These are phyloP conservation scores for Amblyornis subalaris DNA, from an alignment of 2,113 vertebrate species.

Conservation along the genomic window DNA sequence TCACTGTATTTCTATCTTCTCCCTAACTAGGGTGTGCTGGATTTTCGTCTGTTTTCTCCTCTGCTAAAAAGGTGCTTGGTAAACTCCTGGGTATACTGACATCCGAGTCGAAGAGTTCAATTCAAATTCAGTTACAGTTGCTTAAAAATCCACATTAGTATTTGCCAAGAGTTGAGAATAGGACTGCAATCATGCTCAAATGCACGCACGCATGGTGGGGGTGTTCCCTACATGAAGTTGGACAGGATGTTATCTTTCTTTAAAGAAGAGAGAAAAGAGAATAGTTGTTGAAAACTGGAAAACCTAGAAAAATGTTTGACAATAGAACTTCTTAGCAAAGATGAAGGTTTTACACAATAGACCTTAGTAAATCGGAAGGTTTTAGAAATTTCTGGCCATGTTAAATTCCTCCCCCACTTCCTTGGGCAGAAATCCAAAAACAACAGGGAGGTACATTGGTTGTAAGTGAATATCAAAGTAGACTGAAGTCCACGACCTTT, in stretches of 20 bases:
- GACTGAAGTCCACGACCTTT: not conserved
- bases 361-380: not conserved
- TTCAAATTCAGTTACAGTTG: not conserved
- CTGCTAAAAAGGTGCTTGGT: not conserved
- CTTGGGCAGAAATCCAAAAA: not conserved
- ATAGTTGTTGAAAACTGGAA: conserved; percentile 29
- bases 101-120: not conserved
- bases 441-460: not conserved
- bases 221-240: not conserved
- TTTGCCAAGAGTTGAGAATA: not conserved
- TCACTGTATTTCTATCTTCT: not conserved
- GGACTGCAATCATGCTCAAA: not conserved
- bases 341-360: not conserved
- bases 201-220: not conserved
- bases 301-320: conserved; percentile 28
- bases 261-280: conserved; percentile 27
- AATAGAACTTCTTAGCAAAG: not conserved
- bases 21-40: rapidly evolving
- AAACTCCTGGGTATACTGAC: not conserved
- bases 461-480: not conserved
- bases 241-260: conserved; percentile 51
- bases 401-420: not conserved
- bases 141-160: not conserved
- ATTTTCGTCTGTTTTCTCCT: not conserved
- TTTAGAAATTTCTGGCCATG: not conserved